Evolutionary conservation across 1,140 invertebrate species (phyloP), one percentile per base, ranked within the genome.

Genomic region (Batillaria attramentaria): DNA sequence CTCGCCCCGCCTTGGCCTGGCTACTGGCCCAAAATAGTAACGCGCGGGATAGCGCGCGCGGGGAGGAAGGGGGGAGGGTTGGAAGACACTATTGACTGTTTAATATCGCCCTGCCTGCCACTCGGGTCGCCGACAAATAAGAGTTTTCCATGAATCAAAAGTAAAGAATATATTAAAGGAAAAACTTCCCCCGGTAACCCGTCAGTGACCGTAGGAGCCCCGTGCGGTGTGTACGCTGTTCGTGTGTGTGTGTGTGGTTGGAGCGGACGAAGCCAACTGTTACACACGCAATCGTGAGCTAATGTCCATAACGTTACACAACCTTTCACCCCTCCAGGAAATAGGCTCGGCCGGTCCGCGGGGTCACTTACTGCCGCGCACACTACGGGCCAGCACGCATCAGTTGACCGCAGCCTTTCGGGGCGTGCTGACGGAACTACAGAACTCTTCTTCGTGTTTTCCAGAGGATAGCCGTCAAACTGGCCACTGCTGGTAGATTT

Each of bases 331-430:
- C 86, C 84, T 81, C 60, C 77, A 46, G 62, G 79, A 80, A 87
- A 86, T 86, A 84, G 84, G 81, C 82, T 84, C 73, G 79, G 78
- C 84, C 86, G 83, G 84, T 82, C 84, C 82, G 77, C 78, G 84
- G 82, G 85, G 85, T 87, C 86, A 85, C 73, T 77, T 87, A 81
- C 79, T 87, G 84, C 83, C 83, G 83, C 82, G 79, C 83, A 79
- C 81, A 85, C 81, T 85, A 84, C 82, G 82, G 83, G 82, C 82
- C 83, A 84, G 82, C 82, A 83, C 84, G 83, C 84, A 83, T 86
- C 84, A 84, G 80, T 87, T 87, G 86, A 87, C 86, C 86, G 86
- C 84, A 81, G 81, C 79, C 72, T 80, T 73, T 79, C 83, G 79
- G 78, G 84, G 83, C 83, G 84, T 79, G 77, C 77, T 82, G 81